Evolutionary conservation across 2,113 vertebrate species (phyloP).

Genomic region (Scartelaos histophorus): DNA sequence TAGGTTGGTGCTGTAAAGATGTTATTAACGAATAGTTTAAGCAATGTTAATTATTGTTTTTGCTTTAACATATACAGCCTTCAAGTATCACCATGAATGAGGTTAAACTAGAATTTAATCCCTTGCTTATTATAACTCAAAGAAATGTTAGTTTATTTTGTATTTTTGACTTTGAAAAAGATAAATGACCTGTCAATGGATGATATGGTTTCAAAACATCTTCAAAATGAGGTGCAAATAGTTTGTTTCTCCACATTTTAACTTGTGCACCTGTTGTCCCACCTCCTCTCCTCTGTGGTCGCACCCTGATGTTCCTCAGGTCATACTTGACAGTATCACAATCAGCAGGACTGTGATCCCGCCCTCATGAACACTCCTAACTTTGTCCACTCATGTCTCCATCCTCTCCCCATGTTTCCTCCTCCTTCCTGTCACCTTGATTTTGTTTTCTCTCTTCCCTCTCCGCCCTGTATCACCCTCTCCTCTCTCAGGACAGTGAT

Average conservation of each 20-base stretch:
- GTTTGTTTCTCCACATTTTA: neutral
- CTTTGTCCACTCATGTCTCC: slow-evolving; percentile 35
- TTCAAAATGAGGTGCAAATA: neutral
- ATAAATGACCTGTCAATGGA: no score
- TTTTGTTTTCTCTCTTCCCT: neutral
- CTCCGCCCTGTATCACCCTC: neutral
- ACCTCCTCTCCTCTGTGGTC: slow-evolving; percentile 16
- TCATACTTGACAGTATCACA: slow-evolving; percentile 5
- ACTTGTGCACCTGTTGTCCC: neutral
- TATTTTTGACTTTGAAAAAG: no score
- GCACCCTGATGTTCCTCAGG: slow-evolving; percentile 28
- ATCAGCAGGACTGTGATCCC: slow-evolving; percentile 25
- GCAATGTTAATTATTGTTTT: neutral
- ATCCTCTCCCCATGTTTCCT: slow-evolving; percentile 4
- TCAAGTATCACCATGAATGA: neutral
- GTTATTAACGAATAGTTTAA: neutral
- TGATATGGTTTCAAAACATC: no score
- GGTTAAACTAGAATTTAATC: neutral
- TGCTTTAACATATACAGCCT: neutral
- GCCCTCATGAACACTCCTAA: slow-evolving; percentile 32
- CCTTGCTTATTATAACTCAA: no score
- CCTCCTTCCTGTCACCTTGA: neutral
- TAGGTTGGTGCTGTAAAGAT: neutral
- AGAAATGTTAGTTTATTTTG: no score
- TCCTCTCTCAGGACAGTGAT: slow-evolving; percentile 66